phyloP scores from a whole-genome alignment of 1,140 invertebrate species.

The Drosophila triauraria region DNA sequence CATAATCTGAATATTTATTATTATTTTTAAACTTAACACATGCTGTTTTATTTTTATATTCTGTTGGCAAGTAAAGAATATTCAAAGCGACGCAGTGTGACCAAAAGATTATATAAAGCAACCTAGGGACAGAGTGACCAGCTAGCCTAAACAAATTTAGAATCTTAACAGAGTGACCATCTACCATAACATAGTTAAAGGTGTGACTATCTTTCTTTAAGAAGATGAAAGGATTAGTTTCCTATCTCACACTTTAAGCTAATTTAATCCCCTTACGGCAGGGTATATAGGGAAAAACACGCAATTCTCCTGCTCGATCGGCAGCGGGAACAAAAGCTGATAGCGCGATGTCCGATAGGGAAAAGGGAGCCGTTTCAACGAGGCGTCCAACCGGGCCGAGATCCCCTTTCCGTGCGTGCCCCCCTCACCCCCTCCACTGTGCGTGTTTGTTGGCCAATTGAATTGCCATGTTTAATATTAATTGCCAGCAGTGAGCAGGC shows the following conservation, averaged over 20 bases:
- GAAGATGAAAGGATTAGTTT: background rate
- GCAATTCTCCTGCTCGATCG: constrained; percentile 30
- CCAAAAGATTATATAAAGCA: background rate
- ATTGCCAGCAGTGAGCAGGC: constrained; percentile 50
- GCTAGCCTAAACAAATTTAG: too few species aligned
- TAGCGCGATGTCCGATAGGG: constrained; percentile 35
- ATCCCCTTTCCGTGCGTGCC: background rate
- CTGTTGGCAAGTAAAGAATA: background rate
- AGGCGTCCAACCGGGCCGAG: constrained; percentile 39
- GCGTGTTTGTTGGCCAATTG: constrained; percentile 55
- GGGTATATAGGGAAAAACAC: constrained; percentile 19
- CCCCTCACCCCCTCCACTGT: constrained; percentile 2
- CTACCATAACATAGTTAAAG: too few species aligned
- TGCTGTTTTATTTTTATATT: background rate
- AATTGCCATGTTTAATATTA: constrained; percentile 73
- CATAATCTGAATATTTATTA: background rate
- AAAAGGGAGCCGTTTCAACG: constrained; percentile 30
- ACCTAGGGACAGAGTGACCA: background rate
- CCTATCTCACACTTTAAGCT: background rate
- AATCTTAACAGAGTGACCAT: too few species aligned
- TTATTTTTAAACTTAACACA: background rate
- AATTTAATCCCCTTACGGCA: background rate
- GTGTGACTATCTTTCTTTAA: background rate
- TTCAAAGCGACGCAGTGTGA: background rate
- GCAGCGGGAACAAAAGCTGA: constrained; percentile 37